Evolutionary conservation across 2,888 invertebrate genomes (phyloP), one percentile per base, ranked within the genome.

Genomic region (Xylota segnis): DNA sequence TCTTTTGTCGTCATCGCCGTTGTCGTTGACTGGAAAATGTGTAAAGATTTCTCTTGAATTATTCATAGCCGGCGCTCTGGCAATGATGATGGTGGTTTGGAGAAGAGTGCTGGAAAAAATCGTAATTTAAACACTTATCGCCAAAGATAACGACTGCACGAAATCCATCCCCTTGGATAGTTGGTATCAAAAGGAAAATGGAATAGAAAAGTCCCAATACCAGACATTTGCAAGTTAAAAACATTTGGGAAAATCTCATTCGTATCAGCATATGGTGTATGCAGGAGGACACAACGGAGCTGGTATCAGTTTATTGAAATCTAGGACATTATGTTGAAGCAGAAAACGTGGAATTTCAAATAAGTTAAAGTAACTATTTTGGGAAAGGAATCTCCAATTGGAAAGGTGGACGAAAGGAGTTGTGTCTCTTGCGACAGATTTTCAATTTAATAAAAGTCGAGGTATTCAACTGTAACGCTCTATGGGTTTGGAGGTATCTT

Each of bases 51-150:
- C 84, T 68, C 47, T 34, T 86, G 86, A 86, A 86, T 86, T 82
- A 86, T 86, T 86, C 86, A 86, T 86, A 66, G 84, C 65, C 45
- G 75, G 52, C 70, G 59, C 52, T 52, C 32, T 47, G 63, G 16
- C 47, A 45, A 37, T n/a, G 70, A 54, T 70, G n/a, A n/a, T 65
- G 43, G 32, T 74, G 32, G 54, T 66, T 52, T 50, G n/a, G 40
- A 32, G 50, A 23, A 43, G 66, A 71, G 63, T 71, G 56, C 50
- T 59, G 45, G 72, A 86, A 82, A 82, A 77, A 82, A 86, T 86
- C 76, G 82, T 82, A 82, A 86, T 86, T 86, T 86, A 86, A 86
- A 86, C 86, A 86, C 86, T 86, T 86, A 86, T 86, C 82, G 47
- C 61, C 32, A 72, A 72, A 82, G 82, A 82, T 82, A 86, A 76